Evolutionary conservation across 2,888 invertebrate genomes (phyloP).

Genomic region (Luperina testacea): DNA sequence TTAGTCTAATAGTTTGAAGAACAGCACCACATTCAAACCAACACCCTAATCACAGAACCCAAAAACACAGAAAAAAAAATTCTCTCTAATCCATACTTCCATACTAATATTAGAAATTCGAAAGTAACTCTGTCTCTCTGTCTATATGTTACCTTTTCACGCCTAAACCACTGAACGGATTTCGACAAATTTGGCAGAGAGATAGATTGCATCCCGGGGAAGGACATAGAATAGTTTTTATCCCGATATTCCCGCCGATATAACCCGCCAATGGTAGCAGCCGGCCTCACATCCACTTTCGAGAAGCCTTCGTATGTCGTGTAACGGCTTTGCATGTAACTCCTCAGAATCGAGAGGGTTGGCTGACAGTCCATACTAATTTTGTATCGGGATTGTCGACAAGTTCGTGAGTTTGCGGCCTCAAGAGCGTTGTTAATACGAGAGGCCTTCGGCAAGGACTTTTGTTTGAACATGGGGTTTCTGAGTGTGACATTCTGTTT

Average conservation of each 20-base stretch:
- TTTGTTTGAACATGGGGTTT: conserved; percentile 8
- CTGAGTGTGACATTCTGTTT: conserved; percentile 8
- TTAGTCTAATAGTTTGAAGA: too few species aligned
- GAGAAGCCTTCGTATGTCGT: conserved; percentile 49
- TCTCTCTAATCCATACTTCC: too few species aligned
- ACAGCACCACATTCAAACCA: too few species aligned
- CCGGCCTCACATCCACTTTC: conserved; percentile 33
- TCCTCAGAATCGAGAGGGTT: conserved; percentile 54
- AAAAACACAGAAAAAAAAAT: neutral
- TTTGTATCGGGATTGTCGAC: conserved; percentile 56
- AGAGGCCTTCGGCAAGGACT: conserved; percentile 24
- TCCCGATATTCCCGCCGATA: too few species aligned
- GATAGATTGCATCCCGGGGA: too few species aligned
- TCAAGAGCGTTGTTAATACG: conserved; percentile 30
- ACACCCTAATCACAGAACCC: neutral
- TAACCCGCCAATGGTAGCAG: conserved; percentile 48
- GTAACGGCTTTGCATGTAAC: conserved; percentile 55
- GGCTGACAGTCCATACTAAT: conserved; percentile 64
- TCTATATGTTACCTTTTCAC: too few species aligned
- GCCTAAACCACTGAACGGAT: too few species aligned
- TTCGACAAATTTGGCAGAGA: too few species aligned
- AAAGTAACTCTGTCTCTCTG: too few species aligned
- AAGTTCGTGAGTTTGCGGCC: conserved; percentile 41
- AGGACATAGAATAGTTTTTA: too few species aligned
- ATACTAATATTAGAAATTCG: too few species aligned